Evolutionary conservation across 2,888 invertebrate genomes (phyloP), one percentile per base, ranked within the genome.

Genomic region (Tachina lurida): DNA sequence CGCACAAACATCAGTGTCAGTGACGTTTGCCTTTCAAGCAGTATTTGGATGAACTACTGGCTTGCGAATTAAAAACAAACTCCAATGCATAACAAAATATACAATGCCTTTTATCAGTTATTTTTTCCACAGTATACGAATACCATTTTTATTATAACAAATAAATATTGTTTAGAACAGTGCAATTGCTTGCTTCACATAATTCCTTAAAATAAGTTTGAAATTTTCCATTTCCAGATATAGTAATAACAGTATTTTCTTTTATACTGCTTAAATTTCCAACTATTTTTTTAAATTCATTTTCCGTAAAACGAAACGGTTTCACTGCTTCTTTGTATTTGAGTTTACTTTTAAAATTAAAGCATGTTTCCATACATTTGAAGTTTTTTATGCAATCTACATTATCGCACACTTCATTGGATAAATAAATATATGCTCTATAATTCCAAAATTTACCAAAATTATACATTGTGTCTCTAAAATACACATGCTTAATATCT

Each of bases 391-490:
- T 39, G n/a, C 88, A 88, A 31, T 45, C 74, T 0, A 4, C 7
- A 5, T 75, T 84, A 1, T 4, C 81, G 78, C 91, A 91, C 1
- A 83, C 58, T 60, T 91, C 91, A 88, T 93, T 91, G 2, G 94
- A 93, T 67, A 96, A 88, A 92, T 94, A 96, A 87, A 96, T 93
- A 58, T 93, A 93, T 87, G 95, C 95, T n/a, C 92, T 93, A 90
- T 97, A 97, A 93, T 97, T 97, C 97, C 97, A 97, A 91, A 93
- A 95, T 41, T 93, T 92, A 45, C 93, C 93, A 88, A 94, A 95
- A 12, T 93, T 91, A 88, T 95, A 94, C 15, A 97, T 90, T 85
- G 95, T 93, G 10, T 95, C 91, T 84, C 95, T 94, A 77, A 97
- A 94, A 79, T 95, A 93, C 86, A 96, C 94, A 84, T 94, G 94